Evolutionary conservation across 2,888 invertebrate genomes (phyloP), one percentile per base, ranked within the genome.

Genomic region (Epinotia demarniana): DNA sequence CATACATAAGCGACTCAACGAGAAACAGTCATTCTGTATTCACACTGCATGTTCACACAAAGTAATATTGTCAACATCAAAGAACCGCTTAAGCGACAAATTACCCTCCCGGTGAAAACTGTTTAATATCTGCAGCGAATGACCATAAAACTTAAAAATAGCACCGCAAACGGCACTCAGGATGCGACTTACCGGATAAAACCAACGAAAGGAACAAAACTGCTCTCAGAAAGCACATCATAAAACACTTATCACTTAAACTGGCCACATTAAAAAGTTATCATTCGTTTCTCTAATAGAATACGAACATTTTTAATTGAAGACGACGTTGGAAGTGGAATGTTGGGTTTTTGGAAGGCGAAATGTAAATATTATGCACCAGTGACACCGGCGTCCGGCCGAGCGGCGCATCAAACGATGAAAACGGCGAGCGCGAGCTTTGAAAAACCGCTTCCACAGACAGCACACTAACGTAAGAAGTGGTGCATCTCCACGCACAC

Each of bases 131-230:
- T 88, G 87, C 88, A 86, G 84, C 83, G 86, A 88, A 89, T 88
- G 89, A 89, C 89, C 88, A 87, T 90, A 89, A 86, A 83, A 85
- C 85, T 88, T 92, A 92, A 84, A 91, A 92, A 92, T 92, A 92
- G 91, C 85, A 79, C 80, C 79, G 80, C 83, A 82, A 86, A 89
- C 87, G 87, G 85, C 86, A 82, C 73, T 86, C 86, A 89, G 87
- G 90, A 91, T 90, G 88, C 87, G 81, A 89, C 93, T 92, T 89
- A 93, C 93, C 93, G 87, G 89, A 89, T 85, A 92, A 84, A 81
- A 92, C 81, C 80, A 93, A 84, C 80, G 87, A 84, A 80, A 87
- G 81, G 81, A 89, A 82, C 77, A 92, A 82, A 81, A 91, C 82
- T 80, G 84, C 84, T 81, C 87, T 87, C 78, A 84, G 85, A 80